Conservation (phyloP, 2,888 invertebrate genomes). For the Pristionchus fissidentatus region DNA sequence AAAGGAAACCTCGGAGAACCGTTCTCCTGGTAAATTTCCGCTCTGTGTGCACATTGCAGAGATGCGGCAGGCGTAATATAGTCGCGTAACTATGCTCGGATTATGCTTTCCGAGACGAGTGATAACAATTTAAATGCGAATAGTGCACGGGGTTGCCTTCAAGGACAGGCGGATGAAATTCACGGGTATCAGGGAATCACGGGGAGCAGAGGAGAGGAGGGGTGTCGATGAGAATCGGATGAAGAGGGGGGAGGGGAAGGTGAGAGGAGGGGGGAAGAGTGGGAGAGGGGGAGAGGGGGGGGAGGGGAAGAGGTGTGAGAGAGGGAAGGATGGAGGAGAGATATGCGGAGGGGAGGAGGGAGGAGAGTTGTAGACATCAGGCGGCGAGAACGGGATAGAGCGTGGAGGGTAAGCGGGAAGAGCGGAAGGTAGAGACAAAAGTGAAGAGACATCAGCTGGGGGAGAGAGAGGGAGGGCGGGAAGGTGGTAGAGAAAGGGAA, state of each 20-base stretch:
- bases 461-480: constrained; percentile 14
- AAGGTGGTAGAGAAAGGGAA: constrained; percentile 4
- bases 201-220: not conserved
- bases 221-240: not conserved
- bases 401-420: not conserved
- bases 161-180: not conserved
- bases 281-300: not conserved
- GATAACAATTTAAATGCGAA: no score
- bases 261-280: not conserved
- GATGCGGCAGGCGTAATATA: no score
- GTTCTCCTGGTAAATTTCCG: no score
- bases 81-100: no score
- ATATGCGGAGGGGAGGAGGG: not conserved
- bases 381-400: not conserved
- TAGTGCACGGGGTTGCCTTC: not conserved
- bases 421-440: not conserved
- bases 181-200: not conserved
- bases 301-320: not conserved
- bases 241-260: not conserved
- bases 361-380: not conserved
- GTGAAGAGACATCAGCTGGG: not conserved
- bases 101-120: no score
- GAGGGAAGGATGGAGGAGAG: not conserved
- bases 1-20: no score
- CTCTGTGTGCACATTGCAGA: no score